Evolutionary conservation across 2,113 vertebrate genomes (phyloP), one percentile per base, ranked within the genome.

Genomic region (Poeciliopsis prolifica): DNA sequence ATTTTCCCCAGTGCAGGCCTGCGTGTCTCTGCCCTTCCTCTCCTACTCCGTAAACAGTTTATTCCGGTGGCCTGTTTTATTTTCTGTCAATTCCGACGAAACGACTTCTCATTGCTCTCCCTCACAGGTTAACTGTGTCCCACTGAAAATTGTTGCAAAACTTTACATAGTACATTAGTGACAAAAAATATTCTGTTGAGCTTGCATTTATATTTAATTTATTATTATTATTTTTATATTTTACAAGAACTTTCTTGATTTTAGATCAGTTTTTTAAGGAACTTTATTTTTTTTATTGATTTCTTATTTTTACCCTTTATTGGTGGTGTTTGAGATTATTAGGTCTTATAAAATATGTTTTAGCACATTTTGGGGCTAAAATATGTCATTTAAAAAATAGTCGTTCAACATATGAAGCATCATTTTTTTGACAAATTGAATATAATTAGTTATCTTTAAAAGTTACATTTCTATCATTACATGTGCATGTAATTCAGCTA

Each of bases 1-100:
- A 4, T 66, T 37, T 81, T 65, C 62, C 68, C 69, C 51, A 58
- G 44, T 8, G 29, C 42, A 72, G 78, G 74, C 78, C 69, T 44
- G 42, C 68, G 67, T 67, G 31, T 3, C 62, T 71, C 24, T 64
- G 61, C 22, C n/a, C 74, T 13, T 26, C 42, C 24, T 29, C 15
- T 67, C 24, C 7, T 58, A 3, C 30, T 62, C 44, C 66, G 40
- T 75, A 15, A 61, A 65, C 65, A 63, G 60, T 63, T 79, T 68
- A 42, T 74, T 77, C 48, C 30, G 67, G 67, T 44, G 42, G 0
- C 35, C 62, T 75, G 68, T 66, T 79, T 29, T 44, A 29, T 14
- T 60, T 35, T 65, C 67, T 24, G 29, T 33, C 33, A 30, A 24
- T 30, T 62, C 2, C 2, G 33, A 75, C 22, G 10, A 65, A 63